These are phyloP conservation scores for Notolepis coatsorum DNA, from an alignment of 2,797 vertebrate species.

Conservation along the genomic window DNA sequence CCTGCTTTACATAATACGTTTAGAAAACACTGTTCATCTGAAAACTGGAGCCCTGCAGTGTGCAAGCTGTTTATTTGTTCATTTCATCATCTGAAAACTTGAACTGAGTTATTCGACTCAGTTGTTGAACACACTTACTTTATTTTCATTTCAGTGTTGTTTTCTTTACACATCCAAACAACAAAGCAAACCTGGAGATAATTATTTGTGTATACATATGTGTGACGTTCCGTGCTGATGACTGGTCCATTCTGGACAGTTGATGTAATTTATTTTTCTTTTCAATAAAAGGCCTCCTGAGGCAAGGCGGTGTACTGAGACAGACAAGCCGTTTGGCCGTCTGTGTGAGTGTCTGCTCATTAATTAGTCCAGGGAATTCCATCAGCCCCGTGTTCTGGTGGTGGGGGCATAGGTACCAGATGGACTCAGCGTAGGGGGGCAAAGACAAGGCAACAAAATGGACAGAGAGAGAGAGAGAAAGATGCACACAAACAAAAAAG, in stretches of 20 bases:
- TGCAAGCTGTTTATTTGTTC: no score
- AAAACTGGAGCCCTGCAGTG: no score
- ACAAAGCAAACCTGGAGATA: no score
- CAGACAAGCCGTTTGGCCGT: slow-evolving; percentile 81
- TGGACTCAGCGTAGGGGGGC: slow-evolving; percentile 83
- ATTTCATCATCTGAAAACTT: no score
- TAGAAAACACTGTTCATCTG: no score
- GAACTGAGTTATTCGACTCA: no score
- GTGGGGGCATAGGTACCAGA: slow-evolving; percentile 84
- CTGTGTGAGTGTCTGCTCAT: slow-evolving; percentile 84
- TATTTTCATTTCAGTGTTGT: no score
- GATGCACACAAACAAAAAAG: slow-evolving; percentile 36
- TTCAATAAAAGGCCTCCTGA: slow-evolving; percentile 78
- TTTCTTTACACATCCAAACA: no score
- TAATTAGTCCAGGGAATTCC: slow-evolving; percentile 89
- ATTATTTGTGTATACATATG: not conserved
- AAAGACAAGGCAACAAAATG: slow-evolving; percentile 69
- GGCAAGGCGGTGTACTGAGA: slow-evolving; percentile 67
- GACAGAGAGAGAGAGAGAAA: slow-evolving; percentile 42
- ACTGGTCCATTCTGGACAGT: slow-evolving; percentile 75
- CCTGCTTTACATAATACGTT: no score
- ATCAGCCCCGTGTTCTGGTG: slow-evolving; percentile 75
- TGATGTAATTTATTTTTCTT: slow-evolving; percentile 81
- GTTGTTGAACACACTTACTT: no score
- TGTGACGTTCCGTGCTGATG: slow-evolving; percentile 65